These are phyloP conservation scores for Pleuronectes platessa DNA, from an alignment of 2,113 vertebrate species.

Conservation along the genomic window DNA sequence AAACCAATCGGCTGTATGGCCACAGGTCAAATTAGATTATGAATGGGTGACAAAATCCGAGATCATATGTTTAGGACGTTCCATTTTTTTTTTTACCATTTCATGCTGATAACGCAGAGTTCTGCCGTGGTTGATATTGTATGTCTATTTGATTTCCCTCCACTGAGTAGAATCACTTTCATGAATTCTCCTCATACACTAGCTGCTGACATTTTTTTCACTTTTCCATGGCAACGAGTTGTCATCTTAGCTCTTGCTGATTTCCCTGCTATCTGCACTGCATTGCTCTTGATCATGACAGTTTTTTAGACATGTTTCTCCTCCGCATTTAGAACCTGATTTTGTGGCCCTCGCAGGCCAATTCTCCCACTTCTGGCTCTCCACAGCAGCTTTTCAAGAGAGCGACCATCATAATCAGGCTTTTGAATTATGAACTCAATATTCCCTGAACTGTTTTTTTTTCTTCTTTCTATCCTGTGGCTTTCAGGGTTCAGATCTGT, in stretches of 20 bases:
- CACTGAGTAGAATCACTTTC: slow-evolving; percentile 64
- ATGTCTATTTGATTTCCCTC: slow-evolving; percentile 67
- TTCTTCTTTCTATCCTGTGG: slow-evolving; percentile 58
- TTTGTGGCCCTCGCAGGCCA: slow-evolving; percentile 71
- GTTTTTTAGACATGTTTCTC: slow-evolving; percentile 70
- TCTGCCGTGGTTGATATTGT: slow-evolving; percentile 64
- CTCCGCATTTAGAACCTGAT: slow-evolving; percentile 69
- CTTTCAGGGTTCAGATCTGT: slow-evolving; percentile 78
- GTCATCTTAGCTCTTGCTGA: slow-evolving; percentile 61
- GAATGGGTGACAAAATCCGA: slow-evolving; percentile 72
- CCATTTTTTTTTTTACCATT: slow-evolving; percentile 56
- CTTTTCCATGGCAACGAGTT: slow-evolving; percentile 69
- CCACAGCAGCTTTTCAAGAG: slow-evolving; percentile 72
- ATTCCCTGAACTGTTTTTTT: slow-evolving; percentile 62
- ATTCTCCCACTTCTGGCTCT: slow-evolving; percentile 75
- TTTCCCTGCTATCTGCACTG: slow-evolving; percentile 59
- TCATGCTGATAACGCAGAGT: slow-evolving; percentile 66
- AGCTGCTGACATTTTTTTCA: slow-evolving; percentile 39
- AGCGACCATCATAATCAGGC: slow-evolving; percentile 78
- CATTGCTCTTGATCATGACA: slow-evolving; percentile 70
- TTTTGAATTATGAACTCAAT: slow-evolving; percentile 78
- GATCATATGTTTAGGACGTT: slow-evolving; percentile 67
- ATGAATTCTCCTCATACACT: slow-evolving; percentile 51
- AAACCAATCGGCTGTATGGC: slow-evolving; percentile 67
- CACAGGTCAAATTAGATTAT: slow-evolving; percentile 77